Percentiles rank a stretch among this genome's conserved stretches.
These are phyloP conservation scores for Melieria picta DNA, from an alignment of 2,888 invertebrate species.

Conservation along the genomic window DNA sequence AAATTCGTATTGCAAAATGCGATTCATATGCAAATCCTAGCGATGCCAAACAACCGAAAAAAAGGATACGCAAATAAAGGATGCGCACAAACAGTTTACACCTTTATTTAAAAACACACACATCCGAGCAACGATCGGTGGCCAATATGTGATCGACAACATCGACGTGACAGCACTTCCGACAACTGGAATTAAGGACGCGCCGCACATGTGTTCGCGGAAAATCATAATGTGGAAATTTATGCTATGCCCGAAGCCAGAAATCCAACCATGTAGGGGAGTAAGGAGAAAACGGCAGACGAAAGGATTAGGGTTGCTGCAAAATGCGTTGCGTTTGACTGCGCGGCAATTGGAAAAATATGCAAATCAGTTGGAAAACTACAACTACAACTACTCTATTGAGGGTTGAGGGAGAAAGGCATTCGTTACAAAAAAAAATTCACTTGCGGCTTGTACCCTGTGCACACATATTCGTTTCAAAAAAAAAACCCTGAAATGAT, in stretches of 20 bases:
- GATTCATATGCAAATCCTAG: slow-evolving; percentile 56
- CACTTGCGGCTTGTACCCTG: slow-evolving; percentile 36
- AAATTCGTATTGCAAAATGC: slow-evolving; percentile 19
- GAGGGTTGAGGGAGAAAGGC: slow-evolving; percentile 9
- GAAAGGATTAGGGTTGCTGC: slow-evolving; percentile 24
- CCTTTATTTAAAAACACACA: slow-evolving; percentile 46
- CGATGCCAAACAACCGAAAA: slow-evolving; percentile 15
- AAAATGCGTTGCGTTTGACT: slow-evolving; percentile 26
- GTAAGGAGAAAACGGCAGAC: neutral
- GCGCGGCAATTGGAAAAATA: slow-evolving; percentile 55
- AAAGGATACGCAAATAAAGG: slow-evolving; percentile 43
- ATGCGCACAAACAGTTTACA: slow-evolving; percentile 56
- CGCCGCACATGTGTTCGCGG: slow-evolving; percentile 5
- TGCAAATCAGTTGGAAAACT: slow-evolving; percentile 51
- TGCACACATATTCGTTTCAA: slow-evolving; percentile 18
- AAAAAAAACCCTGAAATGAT: neutral
- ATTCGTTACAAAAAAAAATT: neutral
- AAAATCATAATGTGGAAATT: slow-evolving; percentile 33
- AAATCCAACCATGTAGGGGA: neutral
- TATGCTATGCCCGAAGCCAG: neutral
- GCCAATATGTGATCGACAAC: slow-evolving; percentile 27
- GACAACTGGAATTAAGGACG: neutral
- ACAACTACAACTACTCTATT: neutral
- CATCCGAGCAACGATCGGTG: neutral
- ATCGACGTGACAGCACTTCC: neutral